A percentile compares a stretch with the other conserved stretches of the same genome.
phyloP scores from a whole-genome alignment of 2,113 vertebrate species.

The Trematomus loennbergii region DNA sequence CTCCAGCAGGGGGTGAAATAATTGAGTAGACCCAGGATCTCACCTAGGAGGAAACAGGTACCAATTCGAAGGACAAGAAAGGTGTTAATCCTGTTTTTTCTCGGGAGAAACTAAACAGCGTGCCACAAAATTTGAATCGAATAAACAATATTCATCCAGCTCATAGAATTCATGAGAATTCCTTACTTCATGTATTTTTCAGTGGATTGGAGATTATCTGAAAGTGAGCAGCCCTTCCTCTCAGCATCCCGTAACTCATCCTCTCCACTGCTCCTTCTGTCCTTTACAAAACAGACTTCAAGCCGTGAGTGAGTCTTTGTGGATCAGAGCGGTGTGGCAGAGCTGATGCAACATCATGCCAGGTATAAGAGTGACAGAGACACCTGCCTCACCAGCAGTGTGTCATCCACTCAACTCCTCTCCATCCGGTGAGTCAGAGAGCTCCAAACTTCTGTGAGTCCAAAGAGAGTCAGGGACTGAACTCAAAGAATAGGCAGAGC shows the following conservation, averaged over 20 bases:
- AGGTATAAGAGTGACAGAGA: conserved; percentile 47
- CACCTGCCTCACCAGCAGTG: conserved; percentile 33
- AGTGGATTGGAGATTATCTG: conserved; percentile 29
- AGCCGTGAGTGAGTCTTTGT: neutral
- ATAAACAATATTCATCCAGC: conserved; percentile 28
- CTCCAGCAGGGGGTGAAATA: neutral
- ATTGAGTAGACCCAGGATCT: neutral
- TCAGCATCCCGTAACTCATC: conserved; percentile 10
- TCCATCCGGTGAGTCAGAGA: conserved; percentile 48
- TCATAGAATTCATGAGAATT: conserved; percentile 6
- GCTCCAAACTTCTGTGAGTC: conserved; percentile 22
- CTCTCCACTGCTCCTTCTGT: conserved; percentile 16
- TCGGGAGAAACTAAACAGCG: conserved; percentile 3
- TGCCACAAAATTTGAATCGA: neutral
- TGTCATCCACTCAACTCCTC: conserved; percentile 39
- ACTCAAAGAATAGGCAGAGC: conserved; percentile 14
- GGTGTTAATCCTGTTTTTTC: neutral
- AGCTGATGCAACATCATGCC: conserved; percentile 28
- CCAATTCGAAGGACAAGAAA: neutral
- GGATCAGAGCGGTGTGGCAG: conserved; percentile 23
- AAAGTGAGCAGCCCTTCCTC: conserved; percentile 15
- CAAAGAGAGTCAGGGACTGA: conserved; percentile 31
- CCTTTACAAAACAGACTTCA: conserved; percentile 20
- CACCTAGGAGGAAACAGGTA: neutral
- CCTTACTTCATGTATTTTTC: conserved; percentile 37